A percentile compares a stretch with the other conserved stretches of the same genome.
Evolutionary conservation across 2,113 vertebrate genomes (phyloP).

Genomic region (Heptranchias perlo): DNA sequence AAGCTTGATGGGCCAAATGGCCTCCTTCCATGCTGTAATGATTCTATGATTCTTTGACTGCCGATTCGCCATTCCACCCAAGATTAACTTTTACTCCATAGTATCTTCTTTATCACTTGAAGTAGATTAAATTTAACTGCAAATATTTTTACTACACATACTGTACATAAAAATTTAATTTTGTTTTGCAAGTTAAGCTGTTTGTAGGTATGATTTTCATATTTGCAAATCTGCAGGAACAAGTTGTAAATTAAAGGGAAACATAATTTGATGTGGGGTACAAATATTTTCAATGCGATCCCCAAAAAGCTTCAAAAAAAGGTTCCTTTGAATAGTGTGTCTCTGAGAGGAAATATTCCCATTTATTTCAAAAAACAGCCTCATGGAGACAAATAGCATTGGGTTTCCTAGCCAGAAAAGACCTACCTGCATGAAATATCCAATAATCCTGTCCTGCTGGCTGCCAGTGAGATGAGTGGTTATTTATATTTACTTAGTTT

Average conservation of each 20-base stretch:
- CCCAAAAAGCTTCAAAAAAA: not conserved
- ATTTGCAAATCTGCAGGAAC: not conserved
- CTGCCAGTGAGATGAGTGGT: not conserved
- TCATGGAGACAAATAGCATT: not conserved
- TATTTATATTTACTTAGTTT: not conserved
- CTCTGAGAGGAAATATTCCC: not conserved
- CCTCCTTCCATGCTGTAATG: too few species aligned
- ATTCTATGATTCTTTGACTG: too few species aligned
- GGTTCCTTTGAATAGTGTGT: not conserved
- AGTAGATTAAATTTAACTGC: not conserved
- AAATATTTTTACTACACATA: not conserved
- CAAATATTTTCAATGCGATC: not conserved
- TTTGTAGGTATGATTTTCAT: not conserved
- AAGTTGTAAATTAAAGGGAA: slow-evolving; percentile 1
- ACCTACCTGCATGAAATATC: not conserved
- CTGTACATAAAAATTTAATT: not conserved
- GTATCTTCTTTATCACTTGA: not conserved
- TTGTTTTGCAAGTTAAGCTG: not conserved
- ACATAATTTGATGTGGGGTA: not conserved
- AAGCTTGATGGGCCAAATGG: too few species aligned
- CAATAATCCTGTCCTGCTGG: not conserved
- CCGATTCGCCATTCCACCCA: too few species aligned
- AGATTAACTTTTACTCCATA: not conserved
- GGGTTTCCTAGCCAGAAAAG: not conserved
- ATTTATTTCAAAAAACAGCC: not conserved